phyloP scores from a whole-genome alignment of 2,797 vertebrate species.

The Macroramphosus scolopax region DNA sequence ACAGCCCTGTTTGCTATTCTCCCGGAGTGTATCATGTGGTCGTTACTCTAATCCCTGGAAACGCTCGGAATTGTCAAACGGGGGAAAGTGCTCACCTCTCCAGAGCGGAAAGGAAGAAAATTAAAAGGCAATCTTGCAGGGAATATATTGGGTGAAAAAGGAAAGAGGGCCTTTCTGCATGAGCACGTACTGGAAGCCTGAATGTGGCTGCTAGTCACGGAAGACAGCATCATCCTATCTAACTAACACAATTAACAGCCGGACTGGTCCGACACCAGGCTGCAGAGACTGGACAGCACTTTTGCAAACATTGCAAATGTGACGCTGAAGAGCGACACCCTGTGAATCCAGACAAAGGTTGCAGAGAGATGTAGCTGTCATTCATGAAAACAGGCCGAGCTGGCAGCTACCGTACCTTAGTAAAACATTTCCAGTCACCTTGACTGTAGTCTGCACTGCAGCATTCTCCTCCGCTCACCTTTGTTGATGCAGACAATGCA shows the following conservation, averaged over 20 bases:
- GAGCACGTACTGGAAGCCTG: constrained; percentile 26
- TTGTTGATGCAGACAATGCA: constrained; percentile 28
- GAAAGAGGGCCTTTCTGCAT: constrained; percentile 23
- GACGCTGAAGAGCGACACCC: background rate
- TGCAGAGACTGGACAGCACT: too few relatives aligned
- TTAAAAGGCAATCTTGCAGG: constrained; percentile 70
- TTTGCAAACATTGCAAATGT: background rate
- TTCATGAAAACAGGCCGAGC: too few relatives aligned
- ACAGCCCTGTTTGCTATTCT: constrained; percentile 60
- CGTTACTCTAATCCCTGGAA: constrained; percentile 58
- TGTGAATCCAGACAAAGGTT: constrained; percentile 25
- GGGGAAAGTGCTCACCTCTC: constrained; percentile 53
- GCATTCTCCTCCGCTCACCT: constrained; percentile 32
- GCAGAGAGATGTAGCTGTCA: constrained; percentile 2
- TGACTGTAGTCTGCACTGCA: constrained; percentile 47
- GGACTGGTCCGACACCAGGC: too few relatives aligned
- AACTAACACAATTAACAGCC: too few relatives aligned
- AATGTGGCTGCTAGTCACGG: constrained; percentile 25
- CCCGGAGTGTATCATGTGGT: constrained; percentile 57
- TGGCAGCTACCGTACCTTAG: constrained; percentile 8
- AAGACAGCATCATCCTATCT: constrained; percentile 9
- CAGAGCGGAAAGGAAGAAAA: constrained; percentile 54
- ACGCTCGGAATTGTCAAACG: constrained; percentile 64
- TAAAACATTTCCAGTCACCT: constrained; percentile 40
- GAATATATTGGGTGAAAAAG: constrained; percentile 49